Base-by-base conservation (phyloP, 2,797 vertebrate species). In the Poecile montanus region DNA sequence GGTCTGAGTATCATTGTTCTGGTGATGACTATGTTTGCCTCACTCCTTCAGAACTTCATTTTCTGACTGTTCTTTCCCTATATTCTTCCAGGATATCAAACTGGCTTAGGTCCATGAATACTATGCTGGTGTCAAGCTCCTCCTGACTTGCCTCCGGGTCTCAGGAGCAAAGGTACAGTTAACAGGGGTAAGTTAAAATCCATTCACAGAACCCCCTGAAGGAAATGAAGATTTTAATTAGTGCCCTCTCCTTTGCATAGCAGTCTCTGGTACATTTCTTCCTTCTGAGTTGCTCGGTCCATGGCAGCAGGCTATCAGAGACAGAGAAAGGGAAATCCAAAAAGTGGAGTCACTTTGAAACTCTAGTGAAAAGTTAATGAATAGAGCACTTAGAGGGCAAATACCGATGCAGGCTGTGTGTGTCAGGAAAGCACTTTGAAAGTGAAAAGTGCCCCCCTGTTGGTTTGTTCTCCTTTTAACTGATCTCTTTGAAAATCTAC, bases 401-500 rank as follows among this genome's bases (percentile, higher is more conserved):
- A 67, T 78, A 76, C 63, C 0, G 0, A 17, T 54, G 62, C 45
- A 61, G 62, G 9, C 67, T 92, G 56, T 88, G 66, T 88, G 76
- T 82, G 58, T 91, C 77, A 93, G 63, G 88, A 94, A 84, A 93
- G 83, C 85, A 76, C 63, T 94, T 71, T 54, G 65, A 85, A 94
- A 89, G 72, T 72, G 85, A 83, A 72, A 93, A 88, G 83, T 72
- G 53, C 25, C 80, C 71, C 40, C 60, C 56, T 63, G 18, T 90
- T 93, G 74, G 48, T 94, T 91, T 94, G 88, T 78, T 93, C 83
- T 81, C 38, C 42, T 94, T 96, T 96, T 87, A 90, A 88, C 60
- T 47, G 57, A 90, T 93, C 47, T 85, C 61, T 91, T 87, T 95
- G 83, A 93, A 96, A 96, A 94, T 79, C 80, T 85, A n/a, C 87